Evolutionary conservation across 2,113 vertebrate genomes (phyloP), one percentile per base, ranked within the genome.

Genomic region (Perca schrenkii): DNA sequence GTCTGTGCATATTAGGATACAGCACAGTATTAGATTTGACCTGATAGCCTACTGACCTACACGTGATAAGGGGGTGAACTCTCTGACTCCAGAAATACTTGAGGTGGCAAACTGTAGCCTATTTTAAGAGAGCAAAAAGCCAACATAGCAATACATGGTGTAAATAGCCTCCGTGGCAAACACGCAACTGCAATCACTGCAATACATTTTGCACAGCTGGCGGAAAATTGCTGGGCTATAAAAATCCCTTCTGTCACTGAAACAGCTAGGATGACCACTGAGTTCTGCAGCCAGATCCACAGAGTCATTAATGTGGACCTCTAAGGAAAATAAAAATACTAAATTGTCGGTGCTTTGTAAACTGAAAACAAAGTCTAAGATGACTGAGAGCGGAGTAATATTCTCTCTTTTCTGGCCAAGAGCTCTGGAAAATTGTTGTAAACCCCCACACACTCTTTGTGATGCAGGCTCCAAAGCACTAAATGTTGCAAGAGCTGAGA

Each of bases 21-120:
- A 63, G 79, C 71, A n/a, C 80, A 80, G 40, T 80, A 80, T 88
- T 83, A 85, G 65, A 84, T 81, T 15, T 90, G 91, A 91, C 86
- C 91, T 15, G 74, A 86, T 92, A 77, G 82, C 89, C 87, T 40
- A 92, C 28, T 94, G 91, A 93, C 92, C 90, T 86, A 75, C 79
- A 84, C 64, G 28, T 77, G 85, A 86, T 56, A 78, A 69, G 21
- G 34, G n/a, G 68, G 22, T 77, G 81, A 89, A 86, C 79, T 87
- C 80, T 69, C 28, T 70, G 74, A 84, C 86, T 82, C 75, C 69
- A 79, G 61, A 83, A 89, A 92, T 82, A 83, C 79, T 36, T 56
- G 70, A 13, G 71, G 57, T 68, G 78, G 73, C 52, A 86, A 79
- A 89, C 74, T 86, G 80, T 75, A 84, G 6, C 49, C 73, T 85